A percentile compares a stretch with the other conserved stretches of the same genome.
Conservation (phyloP, 2,797 vertebrate genomes). For the Astyanax mexicanus region DNA sequence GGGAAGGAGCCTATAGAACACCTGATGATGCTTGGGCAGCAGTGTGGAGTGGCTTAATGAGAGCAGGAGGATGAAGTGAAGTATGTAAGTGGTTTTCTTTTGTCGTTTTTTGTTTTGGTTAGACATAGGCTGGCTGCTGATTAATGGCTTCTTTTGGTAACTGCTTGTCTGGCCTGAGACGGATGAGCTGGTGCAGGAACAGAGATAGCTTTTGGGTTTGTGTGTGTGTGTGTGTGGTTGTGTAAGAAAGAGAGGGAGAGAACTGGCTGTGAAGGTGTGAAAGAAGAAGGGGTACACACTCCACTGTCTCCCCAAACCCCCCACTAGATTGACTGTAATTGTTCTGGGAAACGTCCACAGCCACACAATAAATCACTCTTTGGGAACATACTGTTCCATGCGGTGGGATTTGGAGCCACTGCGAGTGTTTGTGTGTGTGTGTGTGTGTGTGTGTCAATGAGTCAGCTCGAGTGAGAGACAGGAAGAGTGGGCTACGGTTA, state of each 20-base stretch:
- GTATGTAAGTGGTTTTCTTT: conserved; percentile 44
- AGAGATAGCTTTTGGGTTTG: conserved; percentile 40
- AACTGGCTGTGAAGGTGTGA: conserved; percentile 65
- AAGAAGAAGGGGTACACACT: conserved; percentile 42
- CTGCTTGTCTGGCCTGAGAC: conserved; percentile 28
- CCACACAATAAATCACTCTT: conserved; percentile 78
- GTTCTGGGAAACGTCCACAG: conserved; percentile 76
- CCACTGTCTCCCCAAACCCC: conserved; percentile 68
- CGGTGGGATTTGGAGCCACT: conserved; percentile 54
- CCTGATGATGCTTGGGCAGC: conserved; percentile 12
- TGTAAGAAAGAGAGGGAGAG: too few species aligned
- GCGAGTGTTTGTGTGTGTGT: conserved; percentile 33
- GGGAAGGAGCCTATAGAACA: conserved; percentile 1
- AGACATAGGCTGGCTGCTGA: conserved; percentile 41
- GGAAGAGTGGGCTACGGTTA: conserved; percentile 47
- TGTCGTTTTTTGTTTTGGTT: neutral
- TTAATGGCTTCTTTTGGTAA: conserved; percentile 54
- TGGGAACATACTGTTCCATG: conserved; percentile 76
- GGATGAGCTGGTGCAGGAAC: conserved; percentile 34
- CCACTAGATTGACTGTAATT: conserved; percentile 70
- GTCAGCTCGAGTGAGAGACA: conserved; percentile 44
- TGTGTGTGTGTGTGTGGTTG: conserved; percentile 57
- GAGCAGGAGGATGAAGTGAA: conserved; percentile 1
- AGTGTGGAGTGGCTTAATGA: neutral
- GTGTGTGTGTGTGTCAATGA: conserved; percentile 47